Evolutionary conservation across 1,140 invertebrate genomes (phyloP).

Genomic region (Conopomorpha cramerella): DNA sequence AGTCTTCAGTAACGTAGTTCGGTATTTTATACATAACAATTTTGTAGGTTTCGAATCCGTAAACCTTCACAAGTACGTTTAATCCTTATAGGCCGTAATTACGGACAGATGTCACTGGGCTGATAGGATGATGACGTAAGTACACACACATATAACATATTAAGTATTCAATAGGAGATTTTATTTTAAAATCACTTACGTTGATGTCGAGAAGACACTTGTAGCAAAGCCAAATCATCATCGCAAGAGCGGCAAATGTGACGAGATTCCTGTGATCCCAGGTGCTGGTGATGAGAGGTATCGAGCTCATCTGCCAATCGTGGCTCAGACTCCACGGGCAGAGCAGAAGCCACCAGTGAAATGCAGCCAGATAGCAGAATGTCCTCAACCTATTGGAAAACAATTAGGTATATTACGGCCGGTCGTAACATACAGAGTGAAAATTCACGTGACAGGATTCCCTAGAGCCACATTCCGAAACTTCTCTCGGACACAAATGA

Average conservation of each 20-base stretch:
- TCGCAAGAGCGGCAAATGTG: constrained; percentile 69
- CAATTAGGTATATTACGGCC: no score
- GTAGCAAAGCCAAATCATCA: constrained; percentile 64
- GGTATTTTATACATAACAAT: no score
- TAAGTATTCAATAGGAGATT: no score
- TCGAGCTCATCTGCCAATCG: constrained; percentile 88
- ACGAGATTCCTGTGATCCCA: constrained; percentile 73
- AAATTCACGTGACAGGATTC: no score
- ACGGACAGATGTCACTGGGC: no score
- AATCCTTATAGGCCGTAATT: no score
- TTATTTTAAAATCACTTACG: constrained; percentile 60
- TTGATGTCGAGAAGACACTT: constrained; percentile 69
- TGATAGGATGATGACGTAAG: not conserved
- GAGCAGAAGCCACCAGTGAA: constrained; percentile 82
- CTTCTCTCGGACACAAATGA: no score
- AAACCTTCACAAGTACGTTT: no score
- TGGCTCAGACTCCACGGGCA: constrained; percentile 78
- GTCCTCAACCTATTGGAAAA: constrained; percentile 72
- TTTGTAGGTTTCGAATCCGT: no score
- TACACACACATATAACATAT: not conserved
- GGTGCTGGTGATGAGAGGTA: constrained; percentile 73
- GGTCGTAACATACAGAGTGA: no score
- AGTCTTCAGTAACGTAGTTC: no score
- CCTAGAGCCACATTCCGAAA: no score
- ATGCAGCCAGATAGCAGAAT: constrained; percentile 78